These are phyloP conservation scores for Electrophaes corylata DNA, from an alignment of 2,888 invertebrate species.

Conservation along the genomic window DNA sequence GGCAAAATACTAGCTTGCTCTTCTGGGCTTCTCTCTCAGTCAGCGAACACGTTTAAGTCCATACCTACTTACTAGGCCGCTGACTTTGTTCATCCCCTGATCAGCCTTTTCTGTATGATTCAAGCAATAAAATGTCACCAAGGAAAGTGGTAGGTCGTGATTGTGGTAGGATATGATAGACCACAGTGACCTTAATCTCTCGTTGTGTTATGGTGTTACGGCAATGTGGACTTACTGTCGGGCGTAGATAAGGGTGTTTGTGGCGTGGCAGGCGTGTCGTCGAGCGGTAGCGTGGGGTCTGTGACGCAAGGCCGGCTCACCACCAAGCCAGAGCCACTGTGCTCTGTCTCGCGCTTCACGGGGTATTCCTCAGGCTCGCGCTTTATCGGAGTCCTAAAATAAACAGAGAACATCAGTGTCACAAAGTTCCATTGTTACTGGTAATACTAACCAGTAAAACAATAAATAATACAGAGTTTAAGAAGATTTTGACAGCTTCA, in stretches of 20 bases:
- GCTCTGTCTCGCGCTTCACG: constrained; percentile 30
- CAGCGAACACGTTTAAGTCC: no score
- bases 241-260: constrained; percentile 53
- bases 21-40: no score
- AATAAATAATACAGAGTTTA: no score
- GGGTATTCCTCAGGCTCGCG: constrained; percentile 58
- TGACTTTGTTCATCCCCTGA: no score
- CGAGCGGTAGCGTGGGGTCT: constrained; percentile 73
- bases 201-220: neutral
- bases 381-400: constrained; percentile 70
- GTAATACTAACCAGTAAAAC: no score
- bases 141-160: no score
- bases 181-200: neutral
- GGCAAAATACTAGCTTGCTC: no score
- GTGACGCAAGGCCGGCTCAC: constrained; percentile 71
- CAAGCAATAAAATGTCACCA: no score
- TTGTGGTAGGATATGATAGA: no score
- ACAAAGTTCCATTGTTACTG: neutral
- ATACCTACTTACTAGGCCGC: no score
- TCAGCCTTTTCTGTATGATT: no score
- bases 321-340: constrained; percentile 43
- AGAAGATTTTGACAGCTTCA: no score
- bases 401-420: neutral
- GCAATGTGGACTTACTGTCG: constrained; percentile 54
- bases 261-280: constrained; percentile 33